Evolutionary conservation across 2,888 invertebrate species (phyloP).

Genomic region (Leucophenga maculata): DNA sequence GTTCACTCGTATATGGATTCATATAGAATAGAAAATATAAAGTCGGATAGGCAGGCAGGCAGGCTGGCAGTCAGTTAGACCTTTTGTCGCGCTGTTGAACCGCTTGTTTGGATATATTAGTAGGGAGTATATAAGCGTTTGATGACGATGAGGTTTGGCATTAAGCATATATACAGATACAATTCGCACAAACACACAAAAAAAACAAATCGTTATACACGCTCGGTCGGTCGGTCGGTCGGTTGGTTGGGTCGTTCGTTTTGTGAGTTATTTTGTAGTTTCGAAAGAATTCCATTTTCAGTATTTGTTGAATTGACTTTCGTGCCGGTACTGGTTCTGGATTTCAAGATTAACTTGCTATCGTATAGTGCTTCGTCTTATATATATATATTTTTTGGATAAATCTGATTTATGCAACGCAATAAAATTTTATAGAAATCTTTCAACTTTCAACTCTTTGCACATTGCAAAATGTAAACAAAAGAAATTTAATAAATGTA

Average conservation of each 20-base stretch:
- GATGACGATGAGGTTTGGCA: constrained; percentile 33
- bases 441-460: background rate
- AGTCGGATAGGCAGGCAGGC: too few species aligned
- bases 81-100: background rate
- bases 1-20: constrained; percentile 45
- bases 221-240: constrained; percentile 33
- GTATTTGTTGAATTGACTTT: constrained; percentile 68
- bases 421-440: constrained; percentile 1
- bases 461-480: background rate
- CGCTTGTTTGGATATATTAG: too few species aligned
- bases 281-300: constrained; percentile 66
- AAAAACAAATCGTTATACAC: constrained; percentile 14
- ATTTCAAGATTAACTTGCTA: background rate
- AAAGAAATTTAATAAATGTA: background rate
- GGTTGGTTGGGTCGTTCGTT: constrained; percentile 40
- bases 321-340: constrained; percentile 55
- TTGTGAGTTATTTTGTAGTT: constrained; percentile 60
- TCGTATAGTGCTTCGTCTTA: background rate
- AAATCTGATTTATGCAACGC: too few species aligned
- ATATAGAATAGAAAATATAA: constrained; percentile 26
- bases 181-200: constrained; percentile 32
- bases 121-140: background rate
- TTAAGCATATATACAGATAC: constrained; percentile 36
- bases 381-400: too few species aligned
- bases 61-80: constrained; percentile 1